Base-by-base conservation (phyloP, 2,888 invertebrate species). In the Eustalomyia histrio region DNA sequence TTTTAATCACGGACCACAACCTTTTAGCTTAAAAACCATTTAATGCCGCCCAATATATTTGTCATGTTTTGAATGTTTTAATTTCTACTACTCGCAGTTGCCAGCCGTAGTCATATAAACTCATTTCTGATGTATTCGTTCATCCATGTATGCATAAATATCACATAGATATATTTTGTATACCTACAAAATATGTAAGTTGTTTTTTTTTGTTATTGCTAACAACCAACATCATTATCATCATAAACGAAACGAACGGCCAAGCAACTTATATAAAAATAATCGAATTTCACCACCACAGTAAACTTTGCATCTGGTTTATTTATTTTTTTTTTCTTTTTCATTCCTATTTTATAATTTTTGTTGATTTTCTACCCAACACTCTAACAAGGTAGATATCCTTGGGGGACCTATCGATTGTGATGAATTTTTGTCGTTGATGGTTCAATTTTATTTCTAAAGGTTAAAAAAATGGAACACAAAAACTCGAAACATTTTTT, bases 1-100 rank as follows among this genome's bases (percentile, higher is more conserved):
- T 60, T 39, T 76, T 74, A 78, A 81, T 74, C 81, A 63, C 50
- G 74, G 81, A 81, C 81, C 64, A 81, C 78, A 81, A 81, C 81
- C 81, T 81, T 81, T 76, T 52, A 65, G 73, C 60, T 76, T 58
- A 64, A 63, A 71, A 76, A 60, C 58, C 52, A 73, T 67, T 72
- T 78, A 73, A 65, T 67, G 67, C 78, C 60, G 58, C 74, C 65
- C 74, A 81, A 52, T 63, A 47, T 58, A 61, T 52, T 76, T 74
- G 64, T 73, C 71, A 76, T 64, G 58, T 80, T 64, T 71, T 73
- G 60, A 64, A 16, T 29, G 29, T 29, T 29, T 29, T 6, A 29
- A 29, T 47, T 74, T 52, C 17, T 47, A 33, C 18, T 55, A 57
- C 67, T 39, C 3, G 7, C 29, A 29, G 29, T 21, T 8, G 35